Base-by-base conservation (phyloP, 2,888 invertebrate species). In the Meiosimyza decipiens region DNA sequence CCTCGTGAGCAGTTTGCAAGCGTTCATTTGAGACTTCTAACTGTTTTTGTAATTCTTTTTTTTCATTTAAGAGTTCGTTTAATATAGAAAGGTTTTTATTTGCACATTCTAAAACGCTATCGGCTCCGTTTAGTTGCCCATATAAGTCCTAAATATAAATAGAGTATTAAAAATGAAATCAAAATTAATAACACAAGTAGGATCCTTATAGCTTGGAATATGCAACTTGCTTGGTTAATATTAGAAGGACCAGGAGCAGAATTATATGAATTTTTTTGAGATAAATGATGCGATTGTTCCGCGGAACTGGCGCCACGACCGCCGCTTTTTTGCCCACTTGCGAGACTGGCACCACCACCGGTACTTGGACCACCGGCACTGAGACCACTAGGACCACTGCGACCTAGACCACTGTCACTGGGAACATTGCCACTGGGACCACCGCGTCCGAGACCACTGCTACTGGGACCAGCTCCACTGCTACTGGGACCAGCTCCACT, bases 91-190 rank as follows among this genome's bases (percentile, higher is more conserved):
- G 77, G 33, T 80, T 78, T 3, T 77, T 66, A 13, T 80, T 78
- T 28, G 85, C 82, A 66, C 80, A 79, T 67, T 77, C 74, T 1
- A 85, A 69, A 0, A 85, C 76, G 73, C 84, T 83, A 54, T 85
- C 85, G 15, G 78, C 80, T 3, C 73, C 74, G 51, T 80, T 33
- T 9, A 77, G 9, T 9, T 40, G 40, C 9, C 40, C 40, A 40
- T 40, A 40, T 40, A 40, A 40, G 40, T 40, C 40, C 40, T 40
- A 40, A 40, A 40, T 40, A 40, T 40, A 40, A 54, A n/a, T n/a
- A 18, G 59, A 50, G 5, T 15, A 71, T 76, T 13, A 65, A 59
- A 13, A 60, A 54, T 13, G 13, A 16, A 60, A 57, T 60, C 2
- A 16, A 65, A 47, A 60, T 65, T 57, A 22, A 57, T 54, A 54